Conservation (phyloP, 2,113 vertebrate genomes). For the Nycticryphes semicollaris region DNA sequence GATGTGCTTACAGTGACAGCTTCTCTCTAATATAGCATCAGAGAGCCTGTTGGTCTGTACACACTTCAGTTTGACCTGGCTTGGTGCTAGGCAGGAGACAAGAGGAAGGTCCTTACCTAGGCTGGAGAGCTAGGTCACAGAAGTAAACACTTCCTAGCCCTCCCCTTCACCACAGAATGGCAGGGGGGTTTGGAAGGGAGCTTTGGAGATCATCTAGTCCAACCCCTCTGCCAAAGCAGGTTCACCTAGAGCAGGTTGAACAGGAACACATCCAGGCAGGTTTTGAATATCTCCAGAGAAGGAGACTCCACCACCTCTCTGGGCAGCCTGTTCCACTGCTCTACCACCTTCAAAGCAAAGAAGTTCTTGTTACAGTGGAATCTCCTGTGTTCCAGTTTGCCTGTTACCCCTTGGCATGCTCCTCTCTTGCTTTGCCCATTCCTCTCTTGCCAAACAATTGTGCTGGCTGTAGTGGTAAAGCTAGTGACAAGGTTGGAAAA, state of each 20-base stretch:
- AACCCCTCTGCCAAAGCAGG: neutral
- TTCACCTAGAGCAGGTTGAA: neutral
- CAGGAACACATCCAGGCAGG: neutral
- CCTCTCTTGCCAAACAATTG: neutral
- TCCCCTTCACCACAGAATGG: neutral
- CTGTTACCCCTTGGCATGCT: neutral
- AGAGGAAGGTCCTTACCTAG: neutral
- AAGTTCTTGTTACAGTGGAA: neutral
- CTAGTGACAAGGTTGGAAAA: neutral
- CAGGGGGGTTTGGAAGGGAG: neutral
- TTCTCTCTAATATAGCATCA: neutral
- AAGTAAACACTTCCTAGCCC: neutral
- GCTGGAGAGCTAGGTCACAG: neutral
- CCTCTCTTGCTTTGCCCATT: neutral
- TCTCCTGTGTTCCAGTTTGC: neutral
- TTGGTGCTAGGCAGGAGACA: neutral
- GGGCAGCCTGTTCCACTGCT: neutral
- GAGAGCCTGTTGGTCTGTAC: neutral
- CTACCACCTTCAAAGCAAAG: neutral
- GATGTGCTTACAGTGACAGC: neutral
- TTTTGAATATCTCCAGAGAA: neutral
- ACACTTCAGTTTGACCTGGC: neutral
- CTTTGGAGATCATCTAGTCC: neutral
- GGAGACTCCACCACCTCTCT: neutral
- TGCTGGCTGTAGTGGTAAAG: neutral